phyloP scores from a whole-genome alignment of 2,113 vertebrate species.

The Poicephalus meyeri region DNA sequence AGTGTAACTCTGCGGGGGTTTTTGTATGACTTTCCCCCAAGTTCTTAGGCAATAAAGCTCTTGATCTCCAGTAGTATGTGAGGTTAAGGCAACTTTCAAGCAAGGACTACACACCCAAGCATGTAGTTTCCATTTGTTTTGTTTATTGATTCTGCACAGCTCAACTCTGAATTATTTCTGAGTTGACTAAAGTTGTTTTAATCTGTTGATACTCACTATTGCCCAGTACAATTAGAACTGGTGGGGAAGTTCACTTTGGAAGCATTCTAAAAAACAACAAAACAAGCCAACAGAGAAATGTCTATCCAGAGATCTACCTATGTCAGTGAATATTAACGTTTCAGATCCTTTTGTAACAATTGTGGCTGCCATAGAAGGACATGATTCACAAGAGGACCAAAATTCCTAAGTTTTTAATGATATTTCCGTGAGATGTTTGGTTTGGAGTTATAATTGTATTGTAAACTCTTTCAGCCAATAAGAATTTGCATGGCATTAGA shows the following conservation, averaged over 20 bases:
- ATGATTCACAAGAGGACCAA: not conserved
- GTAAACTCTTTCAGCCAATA: not conserved
- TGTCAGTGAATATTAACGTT: not conserved
- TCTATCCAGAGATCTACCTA: not conserved
- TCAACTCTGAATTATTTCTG: not conserved
- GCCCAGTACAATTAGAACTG: not conserved
- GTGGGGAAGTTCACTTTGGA: not conserved
- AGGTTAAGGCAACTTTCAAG: not conserved
- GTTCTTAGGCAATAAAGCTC: not conserved
- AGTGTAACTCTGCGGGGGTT: not conserved
- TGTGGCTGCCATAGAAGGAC: not conserved
- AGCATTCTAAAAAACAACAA: not conserved
- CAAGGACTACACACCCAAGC: not conserved
- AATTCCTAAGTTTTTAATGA: not conserved
- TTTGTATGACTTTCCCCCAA: not conserved
- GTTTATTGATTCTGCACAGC: not conserved
- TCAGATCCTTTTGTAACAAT: not conserved
- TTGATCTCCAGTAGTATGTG: not conserved
- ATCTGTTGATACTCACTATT: not conserved
- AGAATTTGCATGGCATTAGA: not conserved
- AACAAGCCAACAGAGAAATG: not conserved
- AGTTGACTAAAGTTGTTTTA: not conserved
- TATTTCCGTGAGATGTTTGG: not conserved
- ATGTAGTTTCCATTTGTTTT: not conserved
- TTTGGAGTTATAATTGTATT: not conserved